Base-by-base conservation (phyloP, 2,888 invertebrate species). In the Neoascia interrupta region DNA sequence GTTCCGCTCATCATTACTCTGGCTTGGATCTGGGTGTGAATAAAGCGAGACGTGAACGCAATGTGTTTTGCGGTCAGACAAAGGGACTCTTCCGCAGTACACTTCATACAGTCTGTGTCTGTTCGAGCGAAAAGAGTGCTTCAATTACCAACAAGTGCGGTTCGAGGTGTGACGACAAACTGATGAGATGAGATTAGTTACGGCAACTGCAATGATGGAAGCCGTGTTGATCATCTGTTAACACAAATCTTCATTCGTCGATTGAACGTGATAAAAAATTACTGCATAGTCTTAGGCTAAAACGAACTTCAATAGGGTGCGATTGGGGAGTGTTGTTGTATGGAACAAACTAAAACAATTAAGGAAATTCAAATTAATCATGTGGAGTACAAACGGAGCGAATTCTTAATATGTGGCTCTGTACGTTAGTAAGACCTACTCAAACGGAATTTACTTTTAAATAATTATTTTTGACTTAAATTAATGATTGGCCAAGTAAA, bases 31-130 rank as follows among this genome's bases (percentile, higher is more conserved):
- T 5, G 5, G 16, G 5, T 11, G 16, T 11, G 16, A 11, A 39
- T 19, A 26, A 23, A 53, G 45, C 26, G 13, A 41, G 39, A 15
- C 41, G 45, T 34, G 47, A 41, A 26, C 4, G 26, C 37, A 39
- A 47, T 66, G 60, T 79, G 79, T 68, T 79, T 68, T 73, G 79
- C 56, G 79, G 79, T 56, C 66, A 79, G 36, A 49, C 8, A 31
- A 8, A 31, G 31, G n/a, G 72, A 51, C 56, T 21, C 34, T 36
- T 54, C 6, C 37, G 31, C n/a, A 49, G 19, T 31, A 19, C n/a
- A n/a, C n/a, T n/a, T n/a, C n/a, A n/a, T n/a, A n/a, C 54, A 51
- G 66, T 58, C 41, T 47, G 60, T 53, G 53, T 36, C 16, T 41
- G 34, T 41, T 73, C 31, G 43, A 73, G 73, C 56, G 73, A 37